Evolutionary conservation across 2,888 invertebrate genomes (phyloP), one percentile per base, ranked within the genome.

Genomic region (Diabrotica balteata): DNA sequence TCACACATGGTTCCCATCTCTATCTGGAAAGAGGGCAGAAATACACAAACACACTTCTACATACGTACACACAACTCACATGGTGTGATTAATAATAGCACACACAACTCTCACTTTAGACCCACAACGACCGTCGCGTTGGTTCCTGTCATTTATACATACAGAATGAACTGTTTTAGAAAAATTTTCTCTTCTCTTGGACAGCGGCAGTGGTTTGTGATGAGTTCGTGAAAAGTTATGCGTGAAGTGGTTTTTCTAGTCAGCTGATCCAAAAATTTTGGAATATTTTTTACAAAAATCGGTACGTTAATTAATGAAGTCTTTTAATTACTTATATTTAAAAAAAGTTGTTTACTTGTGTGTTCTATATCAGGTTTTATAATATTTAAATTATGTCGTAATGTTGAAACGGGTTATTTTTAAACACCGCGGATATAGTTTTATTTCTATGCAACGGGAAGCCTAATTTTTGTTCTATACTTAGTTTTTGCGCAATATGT

Each of bases 21-120:
- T 72, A 72, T 68, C 71, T 73, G 72, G 66, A 69, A 64, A 75
- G 73, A 75, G 73, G 75, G 70, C 73, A 70, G 69, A 68, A 67
- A 59, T 68, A 69, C 63, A 71, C 63, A 69, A 64, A 62, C 72
- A 53, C 42, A 55, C 55, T 54, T 51, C 17, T n/a, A 43, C 47
- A 47, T 52, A 52, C 32, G 43, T 43, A 32, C 32, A 32, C 47
- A 47, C 55, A 54, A 55, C 51, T 57, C 63, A 64, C 58, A 64
- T 59, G 58, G 58, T 64, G 63, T 57, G 63, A 9, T 54, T 63
- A 64, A 64, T 58, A 58, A 64, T 64, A 64, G 64, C 49, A 57
- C 51, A 51, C 58, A 32, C 50, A 50, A 47, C 58, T 58, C 52
- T 64, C 59, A 64, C 52, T 64, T 64, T 64, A 55, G 63, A 63